Evolutionary conservation across 2,888 invertebrate genomes (phyloP), one percentile per base, ranked within the genome.

Genomic region (Tetropium fuscum): DNA sequence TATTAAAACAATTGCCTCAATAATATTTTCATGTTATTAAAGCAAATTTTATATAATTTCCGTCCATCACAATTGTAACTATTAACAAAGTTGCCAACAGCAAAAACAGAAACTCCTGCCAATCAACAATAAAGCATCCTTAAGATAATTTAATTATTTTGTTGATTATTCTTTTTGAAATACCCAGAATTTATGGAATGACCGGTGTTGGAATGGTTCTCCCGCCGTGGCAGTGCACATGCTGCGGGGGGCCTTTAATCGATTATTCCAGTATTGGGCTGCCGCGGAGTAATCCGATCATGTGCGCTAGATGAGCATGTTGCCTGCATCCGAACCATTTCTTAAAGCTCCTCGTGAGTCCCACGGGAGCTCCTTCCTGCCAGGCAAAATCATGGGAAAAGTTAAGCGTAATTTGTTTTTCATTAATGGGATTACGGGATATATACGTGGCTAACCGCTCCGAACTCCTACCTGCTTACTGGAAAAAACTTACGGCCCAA

Each of bases 181-280:
- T n/a, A n/a, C n/a, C n/a, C n/a, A n/a, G n/a, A n/a, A n/a, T n/a
- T n/a, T n/a, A n/a, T 38, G 18, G 3, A 2, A n/a, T 5, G 22
- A 41, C 61, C 43, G 38, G 40, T 48, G 55, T 43, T 27, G 55
- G 30, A 30, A 41, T 16, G 22, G 40, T 25, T 36, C 43, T 34
- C 38, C 41, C 16, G 7, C 55, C 38, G 32, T 40, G 11, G 43
- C 44, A 51, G 41, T 53, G 47, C 55, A 64, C 59, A 59, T 59
- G 56, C 62, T 61, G 64, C 59, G 64, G 64, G 48, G 34, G 32
- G 20, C 45, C 48, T 27, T 27, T 48, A 53, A 61, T 64, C 60
- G 64, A 64, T 64, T 60, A 61, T 64, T 61, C 51, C 61, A 41
- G 61, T 54, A 61, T 61, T 56, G 61, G 61, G 56, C 51, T 49